Percentiles rank a stretch among this genome's conserved stretches.
Conservation (phyloP, 2,888 invertebrate species). For the Neoaliturus tenellus region DNA sequence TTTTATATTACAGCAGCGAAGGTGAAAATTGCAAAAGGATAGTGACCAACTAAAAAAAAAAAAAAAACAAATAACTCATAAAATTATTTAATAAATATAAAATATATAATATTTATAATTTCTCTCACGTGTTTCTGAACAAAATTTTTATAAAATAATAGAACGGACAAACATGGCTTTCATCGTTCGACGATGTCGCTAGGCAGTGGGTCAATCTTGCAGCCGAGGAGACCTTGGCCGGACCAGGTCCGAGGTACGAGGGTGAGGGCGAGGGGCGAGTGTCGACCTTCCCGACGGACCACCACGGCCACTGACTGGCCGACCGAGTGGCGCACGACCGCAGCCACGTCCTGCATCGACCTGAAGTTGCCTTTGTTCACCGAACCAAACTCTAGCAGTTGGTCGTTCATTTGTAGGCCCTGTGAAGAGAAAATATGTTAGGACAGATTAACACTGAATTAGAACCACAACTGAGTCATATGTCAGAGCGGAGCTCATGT, state of each 20-base stretch:
- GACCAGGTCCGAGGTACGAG: conserved; percentile 85
- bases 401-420: conserved; percentile 84
- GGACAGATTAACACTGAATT: no score
- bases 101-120: neutral
- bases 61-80: neutral
- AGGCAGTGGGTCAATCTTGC: conserved; percentile 76
- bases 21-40: neutral
- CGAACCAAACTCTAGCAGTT: conserved; percentile 86
- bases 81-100: neutral
- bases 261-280: conserved; percentile 70
- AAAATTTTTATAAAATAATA: neutral
- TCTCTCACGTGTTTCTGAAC: neutral
- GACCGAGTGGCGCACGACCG: conserved; percentile 76
- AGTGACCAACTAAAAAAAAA: neutral
- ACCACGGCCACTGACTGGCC: conserved; percentile 68
- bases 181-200: conserved; percentile 72
- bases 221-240: conserved; percentile 87
- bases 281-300: conserved; percentile 72
- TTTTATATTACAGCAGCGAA: no score
- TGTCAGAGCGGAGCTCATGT: no score
- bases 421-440: conserved; percentile 71
- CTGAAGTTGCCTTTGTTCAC: conserved; percentile 83
- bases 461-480: no score
- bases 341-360: conserved; percentile 80
- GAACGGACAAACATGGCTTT: conserved; percentile 52